Conservation (phyloP, 2,888 invertebrate species). For the Serripes groenlandicus region DNA sequence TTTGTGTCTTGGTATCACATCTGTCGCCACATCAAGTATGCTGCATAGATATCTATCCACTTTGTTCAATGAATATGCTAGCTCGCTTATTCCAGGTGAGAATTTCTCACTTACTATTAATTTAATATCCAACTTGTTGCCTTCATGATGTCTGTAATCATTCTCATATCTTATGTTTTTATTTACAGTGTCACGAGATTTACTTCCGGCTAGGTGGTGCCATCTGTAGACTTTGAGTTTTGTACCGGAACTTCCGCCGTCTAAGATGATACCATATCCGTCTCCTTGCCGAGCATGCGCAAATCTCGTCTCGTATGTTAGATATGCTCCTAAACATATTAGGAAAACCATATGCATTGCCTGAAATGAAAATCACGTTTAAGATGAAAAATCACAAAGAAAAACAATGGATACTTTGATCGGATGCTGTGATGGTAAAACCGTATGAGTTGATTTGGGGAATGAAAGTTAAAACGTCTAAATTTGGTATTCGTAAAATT, state of each 20-base stretch:
- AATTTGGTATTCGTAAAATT: too few species aligned
- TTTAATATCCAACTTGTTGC: constrained; percentile 24
- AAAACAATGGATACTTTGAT: too few species aligned
- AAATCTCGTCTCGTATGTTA: constrained; percentile 28
- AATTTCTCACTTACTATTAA: constrained; percentile 68
- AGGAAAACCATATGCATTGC: constrained; percentile 70
- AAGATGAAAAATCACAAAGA: too few species aligned
- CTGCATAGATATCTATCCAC: constrained; percentile 78
- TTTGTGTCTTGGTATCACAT: constrained; percentile 76
- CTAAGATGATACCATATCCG: constrained; percentile 87
- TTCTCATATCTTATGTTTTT: background rate
- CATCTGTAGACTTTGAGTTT: constrained; percentile 87
- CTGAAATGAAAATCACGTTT: constrained; percentile 34
- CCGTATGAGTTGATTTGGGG: too few species aligned
- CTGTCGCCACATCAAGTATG: constrained; percentile 76
- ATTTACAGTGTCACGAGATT: constrained; percentile 42
- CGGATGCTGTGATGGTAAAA: too few species aligned
- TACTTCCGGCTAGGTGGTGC: constrained; percentile 64
- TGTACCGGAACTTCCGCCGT: constrained; percentile 88
- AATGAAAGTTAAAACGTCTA: too few species aligned
- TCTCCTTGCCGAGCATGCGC: constrained; percentile 31
- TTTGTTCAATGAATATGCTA: constrained; percentile 49
- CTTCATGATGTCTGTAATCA: background rate
- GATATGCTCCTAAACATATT: constrained; percentile 61
- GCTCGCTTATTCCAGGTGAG: constrained; percentile 72